A percentile compares a stretch with the other conserved stretches of the same genome.
Evolutionary conservation across 2,797 vertebrate species (phyloP).

Genomic region (Acanthornis magna): DNA sequence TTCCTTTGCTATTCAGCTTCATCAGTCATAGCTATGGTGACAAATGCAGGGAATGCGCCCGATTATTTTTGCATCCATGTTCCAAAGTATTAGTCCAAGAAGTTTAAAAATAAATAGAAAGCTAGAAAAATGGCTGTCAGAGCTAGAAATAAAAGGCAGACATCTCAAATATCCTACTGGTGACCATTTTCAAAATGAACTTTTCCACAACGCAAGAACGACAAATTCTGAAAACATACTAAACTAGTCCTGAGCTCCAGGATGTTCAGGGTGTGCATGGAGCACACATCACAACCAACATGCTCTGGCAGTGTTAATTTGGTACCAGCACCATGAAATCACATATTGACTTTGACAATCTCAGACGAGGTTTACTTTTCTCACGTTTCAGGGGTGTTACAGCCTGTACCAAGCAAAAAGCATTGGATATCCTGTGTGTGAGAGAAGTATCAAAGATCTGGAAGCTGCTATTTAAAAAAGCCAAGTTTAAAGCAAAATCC

Average conservation of each 20-base stretch:
- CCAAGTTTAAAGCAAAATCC: background rate
- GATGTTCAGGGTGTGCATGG: background rate
- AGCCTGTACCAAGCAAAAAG: background rate
- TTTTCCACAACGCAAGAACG: background rate
- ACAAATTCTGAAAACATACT: background rate
- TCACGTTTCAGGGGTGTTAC: background rate
- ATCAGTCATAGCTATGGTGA: background rate
- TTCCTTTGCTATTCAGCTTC: background rate
- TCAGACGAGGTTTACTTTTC: background rate
- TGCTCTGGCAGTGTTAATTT: background rate
- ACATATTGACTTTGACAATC: background rate
- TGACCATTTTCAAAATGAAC: background rate
- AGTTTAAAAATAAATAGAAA: background rate
- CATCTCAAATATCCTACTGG: background rate
- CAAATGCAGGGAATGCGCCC: background rate
- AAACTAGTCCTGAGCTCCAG: background rate
- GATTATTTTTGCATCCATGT: background rate
- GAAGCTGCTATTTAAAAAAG: background rate
- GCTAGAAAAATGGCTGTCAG: background rate
- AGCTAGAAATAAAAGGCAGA: background rate
- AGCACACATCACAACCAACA: background rate
- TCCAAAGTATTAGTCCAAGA: background rate
- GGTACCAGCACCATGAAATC: background rate
- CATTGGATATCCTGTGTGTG: rapidly evolving
- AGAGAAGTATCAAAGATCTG: background rate